Evolutionary conservation across 2,888 invertebrate species (phyloP), one percentile per base, ranked within the genome.

Genomic region (Drosophila aldrichi): DNA sequence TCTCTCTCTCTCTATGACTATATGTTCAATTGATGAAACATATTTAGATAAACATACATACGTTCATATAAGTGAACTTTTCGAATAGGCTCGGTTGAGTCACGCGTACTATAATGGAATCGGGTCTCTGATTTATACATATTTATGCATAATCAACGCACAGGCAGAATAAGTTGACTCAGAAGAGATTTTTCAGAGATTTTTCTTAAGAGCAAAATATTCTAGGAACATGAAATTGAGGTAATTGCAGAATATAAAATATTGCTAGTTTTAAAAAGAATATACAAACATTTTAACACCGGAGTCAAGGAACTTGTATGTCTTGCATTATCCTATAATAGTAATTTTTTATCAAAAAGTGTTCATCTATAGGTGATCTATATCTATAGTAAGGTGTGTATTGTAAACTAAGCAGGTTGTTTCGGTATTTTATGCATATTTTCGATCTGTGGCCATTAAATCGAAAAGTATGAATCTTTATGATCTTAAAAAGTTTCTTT

Each of bases 41-140:
- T 51, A 51, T 36, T 34, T 10, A 7, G 12, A 49, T 49, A 32
- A 5, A 48, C 32, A 49, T 38, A 16, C 36, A 16, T 38, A 38
- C 10, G 32, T 38, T 6, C 7, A 38, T 4, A 34, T 61, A 40
- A 14, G 44, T 36, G 32, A 32, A 49, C 48, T 16, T 41, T 40
- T 32, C 41, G 36, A 40, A 63, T 55, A 54, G 34, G 44, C 25
- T 63, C 40, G 20, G 34, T 25, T 82, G 79, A 82, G 29, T 81
- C 80, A 81, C 36, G 6, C 20, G 16, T 29, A 38, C n/a, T 56
- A 60, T 38, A 65, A 52, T 57, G 46, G 43, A 41, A 62, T 9
- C 32, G 56, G 32, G 14, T 63, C 52, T 60, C 52, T 44, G 44
- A 40, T 60, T 44, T 69, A 55, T 63, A 64, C 62, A 65, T 32